phyloP scores from a whole-genome alignment of 2,888 invertebrate species.

The Tipula helvola region DNA sequence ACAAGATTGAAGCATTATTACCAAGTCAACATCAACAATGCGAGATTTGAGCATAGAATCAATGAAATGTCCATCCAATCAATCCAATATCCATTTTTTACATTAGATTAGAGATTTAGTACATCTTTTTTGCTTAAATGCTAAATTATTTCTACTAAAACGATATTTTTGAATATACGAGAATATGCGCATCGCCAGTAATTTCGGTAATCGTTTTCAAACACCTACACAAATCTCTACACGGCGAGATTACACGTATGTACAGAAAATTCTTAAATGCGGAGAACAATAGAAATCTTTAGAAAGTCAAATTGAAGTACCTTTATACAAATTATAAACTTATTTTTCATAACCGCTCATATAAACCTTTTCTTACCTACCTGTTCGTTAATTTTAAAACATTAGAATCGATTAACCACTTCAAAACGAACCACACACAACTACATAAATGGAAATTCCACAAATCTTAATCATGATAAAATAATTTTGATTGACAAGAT shows the following conservation, averaged over 20 bases:
- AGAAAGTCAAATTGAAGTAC: background rate
- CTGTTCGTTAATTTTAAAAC: background rate
- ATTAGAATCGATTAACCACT: background rate
- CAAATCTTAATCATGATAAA: background rate
- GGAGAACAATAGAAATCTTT: background rate
- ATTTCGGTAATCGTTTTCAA: too few relatives aligned
- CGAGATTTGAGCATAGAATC: too few relatives aligned
- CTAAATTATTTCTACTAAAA: too few relatives aligned
- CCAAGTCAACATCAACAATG: too few relatives aligned
- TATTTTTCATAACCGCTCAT: background rate
- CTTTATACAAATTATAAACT: background rate
- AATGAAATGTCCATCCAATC: too few relatives aligned
- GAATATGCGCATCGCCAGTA: too few relatives aligned
- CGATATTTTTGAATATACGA: too few relatives aligned
- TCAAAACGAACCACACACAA: background rate
- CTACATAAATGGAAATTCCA: background rate
- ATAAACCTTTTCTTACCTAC: background rate
- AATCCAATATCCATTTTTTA: too few relatives aligned
- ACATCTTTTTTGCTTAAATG: too few relatives aligned
- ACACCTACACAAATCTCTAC: too few relatives aligned
- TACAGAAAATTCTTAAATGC: background rate
- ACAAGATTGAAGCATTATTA: too few relatives aligned
- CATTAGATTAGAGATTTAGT: too few relatives aligned
- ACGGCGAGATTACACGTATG: background rate
- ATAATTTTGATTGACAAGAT: background rate